Evolutionary conservation across 2,113 vertebrate genomes (phyloP).

Genomic region (Spermophilus dauricus): DNA sequence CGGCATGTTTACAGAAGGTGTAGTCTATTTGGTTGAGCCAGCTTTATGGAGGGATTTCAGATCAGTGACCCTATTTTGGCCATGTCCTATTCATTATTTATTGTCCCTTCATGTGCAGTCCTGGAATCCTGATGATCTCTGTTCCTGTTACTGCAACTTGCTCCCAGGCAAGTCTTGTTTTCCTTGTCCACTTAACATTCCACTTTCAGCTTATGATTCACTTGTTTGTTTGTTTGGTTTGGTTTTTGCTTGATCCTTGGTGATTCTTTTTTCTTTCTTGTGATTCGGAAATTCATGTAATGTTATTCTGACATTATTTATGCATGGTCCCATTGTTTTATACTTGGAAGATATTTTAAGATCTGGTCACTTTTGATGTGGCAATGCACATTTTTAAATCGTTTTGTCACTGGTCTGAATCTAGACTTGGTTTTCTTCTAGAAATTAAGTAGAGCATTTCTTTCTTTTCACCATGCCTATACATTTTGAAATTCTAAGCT

Average conservation of each 20-base stretch:
- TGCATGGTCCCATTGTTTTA: background rate
- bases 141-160: background rate
- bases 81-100: background rate
- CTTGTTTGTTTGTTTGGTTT: slow-evolving; percentile 10
- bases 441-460: background rate
- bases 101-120: background rate
- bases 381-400: background rate
- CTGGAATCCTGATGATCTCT: background rate
- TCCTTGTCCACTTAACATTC: background rate
- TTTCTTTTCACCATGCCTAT: background rate
- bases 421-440: slow-evolving; percentile 33
- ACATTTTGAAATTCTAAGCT: background rate
- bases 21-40: background rate
- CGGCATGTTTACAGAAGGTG: background rate
- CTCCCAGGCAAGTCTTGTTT: background rate
- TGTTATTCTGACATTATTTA: slow-evolving; percentile 32
- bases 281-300: slow-evolving; percentile 22
- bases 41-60: background rate
- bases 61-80: background rate
- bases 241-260: background rate
- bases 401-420: background rate
- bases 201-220: background rate
- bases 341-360: background rate
- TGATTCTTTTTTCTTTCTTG: background rate
- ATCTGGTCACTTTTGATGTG: background rate